Percentiles rank a stretch among this genome's conserved stretches.
These are phyloP conservation scores for Typhlomys cinereus DNA, from an alignment of 2,113 vertebrate species.

Conservation along the genomic window DNA sequence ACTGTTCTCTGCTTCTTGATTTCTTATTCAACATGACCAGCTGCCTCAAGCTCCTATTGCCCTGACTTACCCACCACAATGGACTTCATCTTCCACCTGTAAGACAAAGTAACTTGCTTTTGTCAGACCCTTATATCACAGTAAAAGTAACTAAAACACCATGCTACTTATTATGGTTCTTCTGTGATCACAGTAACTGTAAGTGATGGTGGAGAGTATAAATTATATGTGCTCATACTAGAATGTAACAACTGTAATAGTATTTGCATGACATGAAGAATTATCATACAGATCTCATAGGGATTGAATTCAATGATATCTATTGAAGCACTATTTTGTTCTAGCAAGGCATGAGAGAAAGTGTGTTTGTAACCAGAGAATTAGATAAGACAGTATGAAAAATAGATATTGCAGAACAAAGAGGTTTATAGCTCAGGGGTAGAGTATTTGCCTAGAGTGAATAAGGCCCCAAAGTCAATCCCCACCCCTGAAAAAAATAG, in stretches of 20 bases:
- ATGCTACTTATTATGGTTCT: neutral
- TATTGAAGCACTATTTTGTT: neutral
- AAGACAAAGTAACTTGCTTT: neutral
- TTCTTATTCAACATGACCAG: too few species aligned
- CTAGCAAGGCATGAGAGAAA: neutral
- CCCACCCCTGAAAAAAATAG: neutral
- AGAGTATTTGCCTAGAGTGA: neutral
- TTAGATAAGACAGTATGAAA: neutral
- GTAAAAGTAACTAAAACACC: neutral
- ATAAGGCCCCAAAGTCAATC: neutral
- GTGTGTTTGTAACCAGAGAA: neutral
- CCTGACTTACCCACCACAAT: neutral
- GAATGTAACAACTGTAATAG: neutral
- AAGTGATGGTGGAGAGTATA: neutral
- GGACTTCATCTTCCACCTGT: too few species aligned
- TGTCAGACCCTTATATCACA: neutral
- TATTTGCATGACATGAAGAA: neutral
- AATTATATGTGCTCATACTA: neutral
- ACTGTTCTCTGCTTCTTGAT: neutral
- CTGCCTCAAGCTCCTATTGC: too few species aligned
- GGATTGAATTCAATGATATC: neutral
- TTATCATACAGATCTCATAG: neutral
- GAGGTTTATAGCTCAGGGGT: neutral
- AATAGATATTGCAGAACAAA: neutral
- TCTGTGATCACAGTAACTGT: neutral